phyloP scores from a whole-genome alignment of 1,140 invertebrate genomes.

The Aphelinus atriplicis region DNA sequence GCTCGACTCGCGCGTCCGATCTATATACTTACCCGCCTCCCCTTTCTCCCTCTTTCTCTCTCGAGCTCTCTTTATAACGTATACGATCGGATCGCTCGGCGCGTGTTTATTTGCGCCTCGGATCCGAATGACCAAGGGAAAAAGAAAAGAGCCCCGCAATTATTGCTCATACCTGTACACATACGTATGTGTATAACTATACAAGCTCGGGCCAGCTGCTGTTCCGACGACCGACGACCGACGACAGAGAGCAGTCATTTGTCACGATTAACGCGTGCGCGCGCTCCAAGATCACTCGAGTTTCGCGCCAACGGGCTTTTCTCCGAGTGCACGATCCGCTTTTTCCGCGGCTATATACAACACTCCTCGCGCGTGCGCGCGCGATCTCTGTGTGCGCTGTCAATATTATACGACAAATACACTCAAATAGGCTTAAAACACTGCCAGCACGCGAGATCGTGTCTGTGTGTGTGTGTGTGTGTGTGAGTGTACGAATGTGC shows the following conservation, averaged over 20 bases:
- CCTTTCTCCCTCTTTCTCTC: slow-evolving; percentile 49
- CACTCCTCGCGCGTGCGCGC: slow-evolving; percentile 41
- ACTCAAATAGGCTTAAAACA: slow-evolving; percentile 68
- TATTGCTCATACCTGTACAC: neutral
- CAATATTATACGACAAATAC: slow-evolving; percentile 67
- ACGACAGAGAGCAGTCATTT: slow-evolving; percentile 1
- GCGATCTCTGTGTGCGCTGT: slow-evolving; percentile 62
- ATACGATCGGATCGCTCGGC: neutral
- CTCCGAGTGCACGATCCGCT: too few species aligned
- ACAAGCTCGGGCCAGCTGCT: neutral
- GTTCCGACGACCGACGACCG: too few species aligned
- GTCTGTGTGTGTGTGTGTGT: too few species aligned
- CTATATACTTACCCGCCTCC: slow-evolving; percentile 40
- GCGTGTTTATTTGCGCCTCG: too few species aligned
- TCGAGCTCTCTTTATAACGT: slow-evolving; percentile 33
- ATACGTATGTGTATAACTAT: neutral
- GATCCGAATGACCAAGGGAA: too few species aligned
- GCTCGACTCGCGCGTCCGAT: slow-evolving; percentile 1
- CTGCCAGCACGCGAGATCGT: slow-evolving; percentile 48
- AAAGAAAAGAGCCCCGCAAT: too few species aligned
- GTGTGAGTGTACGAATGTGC: too few species aligned
- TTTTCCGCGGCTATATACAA: too few species aligned
- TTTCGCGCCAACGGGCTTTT: too few species aligned
- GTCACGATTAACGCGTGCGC: slow-evolving; percentile 36
- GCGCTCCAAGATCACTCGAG: slow-evolving; percentile 36